Evolutionary conservation across 2,888 invertebrate species (phyloP).

Genomic region (Nebria brevicollis): DNA sequence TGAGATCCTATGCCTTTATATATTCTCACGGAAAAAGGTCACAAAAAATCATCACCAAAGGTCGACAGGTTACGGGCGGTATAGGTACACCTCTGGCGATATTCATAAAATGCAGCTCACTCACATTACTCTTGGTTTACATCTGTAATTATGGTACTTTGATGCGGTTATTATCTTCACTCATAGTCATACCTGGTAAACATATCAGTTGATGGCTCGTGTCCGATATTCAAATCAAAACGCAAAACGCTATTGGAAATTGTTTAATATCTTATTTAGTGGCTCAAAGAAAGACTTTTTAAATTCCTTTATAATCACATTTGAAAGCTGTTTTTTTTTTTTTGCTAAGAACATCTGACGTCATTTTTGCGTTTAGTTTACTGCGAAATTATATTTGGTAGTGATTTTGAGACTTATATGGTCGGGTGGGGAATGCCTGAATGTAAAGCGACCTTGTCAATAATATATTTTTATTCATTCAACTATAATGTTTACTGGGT

Average conservation of each 20-base stretch:
- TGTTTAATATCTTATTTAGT: too few relatives aligned
- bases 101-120: conserved; percentile 44
- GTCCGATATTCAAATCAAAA: not conserved
- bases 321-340: too few relatives aligned
- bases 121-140: not conserved
- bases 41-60: conserved; percentile 34
- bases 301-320: too few relatives aligned
- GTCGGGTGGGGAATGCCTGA: not conserved
- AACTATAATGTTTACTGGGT: not conserved
- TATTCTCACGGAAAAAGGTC: conserved; percentile 48
- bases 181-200: not conserved
- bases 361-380: too few relatives aligned
- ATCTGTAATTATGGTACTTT: conserved; percentile 15
- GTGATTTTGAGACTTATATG: not conserved
- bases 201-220: not conserved
- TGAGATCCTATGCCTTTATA: conserved; percentile 45
- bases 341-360: too few relatives aligned
- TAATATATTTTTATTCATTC: not conserved
- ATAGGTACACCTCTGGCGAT: conserved; percentile 37
- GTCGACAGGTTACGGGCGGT: conserved; percentile 40
- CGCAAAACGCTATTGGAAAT: too few relatives aligned
- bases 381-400: not conserved
- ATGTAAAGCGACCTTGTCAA: not conserved
- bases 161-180: conserved; percentile 7
- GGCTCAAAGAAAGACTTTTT: too few relatives aligned